phyloP scores from a whole-genome alignment of 2,113 vertebrate species.

The Dunckerocampus dactyliophorus region DNA sequence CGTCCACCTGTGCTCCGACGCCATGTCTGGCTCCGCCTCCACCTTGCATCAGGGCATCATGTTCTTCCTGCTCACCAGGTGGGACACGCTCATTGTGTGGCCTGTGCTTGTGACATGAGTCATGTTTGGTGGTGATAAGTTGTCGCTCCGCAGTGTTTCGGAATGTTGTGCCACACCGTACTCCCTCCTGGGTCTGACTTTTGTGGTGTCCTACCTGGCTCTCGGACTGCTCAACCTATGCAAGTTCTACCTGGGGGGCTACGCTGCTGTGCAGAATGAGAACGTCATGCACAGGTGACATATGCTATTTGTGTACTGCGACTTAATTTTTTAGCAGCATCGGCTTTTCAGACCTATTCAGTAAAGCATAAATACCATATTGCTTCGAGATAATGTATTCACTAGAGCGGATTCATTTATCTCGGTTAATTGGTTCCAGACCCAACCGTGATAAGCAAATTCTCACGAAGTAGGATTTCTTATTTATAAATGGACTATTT shows the following conservation, averaged over 20 bases:
- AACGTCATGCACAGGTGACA: constrained; percentile 85
- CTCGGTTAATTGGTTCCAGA: too few relatives aligned
- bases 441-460: too few relatives aligned
- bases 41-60: constrained; percentile 70
- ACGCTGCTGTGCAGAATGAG: constrained; percentile 75
- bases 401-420: too few relatives aligned
- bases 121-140: background rate
- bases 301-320: background rate
- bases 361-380: too few relatives aligned
- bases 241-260: constrained; percentile 82
- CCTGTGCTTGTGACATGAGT: too few relatives aligned
- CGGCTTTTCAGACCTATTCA: too few relatives aligned
- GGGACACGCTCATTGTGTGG: constrained; percentile 4
- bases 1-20: constrained; percentile 70
- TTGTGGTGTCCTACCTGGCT: constrained; percentile 82
- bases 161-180: constrained; percentile 83
- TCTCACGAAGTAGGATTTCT: too few relatives aligned
- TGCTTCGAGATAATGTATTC: too few relatives aligned
- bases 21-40: constrained; percentile 46
- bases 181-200: constrained; percentile 81
- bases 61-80: constrained; percentile 82
- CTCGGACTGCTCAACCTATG: constrained; percentile 79
- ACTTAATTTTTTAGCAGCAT: background rate
- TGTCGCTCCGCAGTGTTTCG: constrained; percentile 67
- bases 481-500: too few relatives aligned